Evolutionary conservation across 2,888 invertebrate genomes (phyloP).

Genomic region (Stomorhina lunata): DNA sequence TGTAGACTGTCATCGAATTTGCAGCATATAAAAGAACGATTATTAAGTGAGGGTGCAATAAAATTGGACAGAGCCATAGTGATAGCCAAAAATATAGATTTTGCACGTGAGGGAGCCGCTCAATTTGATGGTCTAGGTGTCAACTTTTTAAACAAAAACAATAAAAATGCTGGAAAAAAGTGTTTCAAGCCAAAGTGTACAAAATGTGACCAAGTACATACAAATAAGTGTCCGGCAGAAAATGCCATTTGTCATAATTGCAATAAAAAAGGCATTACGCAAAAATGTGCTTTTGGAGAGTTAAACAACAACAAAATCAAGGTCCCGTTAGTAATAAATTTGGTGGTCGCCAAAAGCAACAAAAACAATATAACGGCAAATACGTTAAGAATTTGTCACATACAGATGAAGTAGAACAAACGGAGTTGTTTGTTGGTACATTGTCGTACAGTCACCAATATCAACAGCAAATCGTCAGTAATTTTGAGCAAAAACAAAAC

Average conservation of each 20-base stretch:
- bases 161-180: not conserved
- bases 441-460: not conserved
- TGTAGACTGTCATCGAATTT: conserved; percentile 52
- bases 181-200: conserved; percentile 31
- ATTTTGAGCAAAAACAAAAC: not conserved
- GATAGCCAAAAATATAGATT: not conserved
- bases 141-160: not conserved
- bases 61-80: conserved; percentile 20
- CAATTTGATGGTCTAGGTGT: conserved; percentile 8
- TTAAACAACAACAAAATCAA: conserved; percentile 26
- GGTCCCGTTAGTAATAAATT: not conserved
- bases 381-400: not conserved
- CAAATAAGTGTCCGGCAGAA: conserved; percentile 14
- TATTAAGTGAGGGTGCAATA: not conserved
- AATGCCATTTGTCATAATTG: conserved; percentile 18
- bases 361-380: not conserved
- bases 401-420: not conserved
- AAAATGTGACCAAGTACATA: conserved; percentile 33
- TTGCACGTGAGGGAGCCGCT: not conserved
- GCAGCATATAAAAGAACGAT: conserved; percentile 5
- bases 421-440: conserved; percentile 1
- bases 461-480: not conserved
- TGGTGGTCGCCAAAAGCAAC: not conserved
- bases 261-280: not conserved
- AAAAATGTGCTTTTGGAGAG: conserved; percentile 34